A percentile compares a stretch with the other conserved stretches of the same genome.
Evolutionary conservation across 2,113 vertebrate genomes (phyloP).

Genomic region (Periophthalmodon schlosseri): DNA sequence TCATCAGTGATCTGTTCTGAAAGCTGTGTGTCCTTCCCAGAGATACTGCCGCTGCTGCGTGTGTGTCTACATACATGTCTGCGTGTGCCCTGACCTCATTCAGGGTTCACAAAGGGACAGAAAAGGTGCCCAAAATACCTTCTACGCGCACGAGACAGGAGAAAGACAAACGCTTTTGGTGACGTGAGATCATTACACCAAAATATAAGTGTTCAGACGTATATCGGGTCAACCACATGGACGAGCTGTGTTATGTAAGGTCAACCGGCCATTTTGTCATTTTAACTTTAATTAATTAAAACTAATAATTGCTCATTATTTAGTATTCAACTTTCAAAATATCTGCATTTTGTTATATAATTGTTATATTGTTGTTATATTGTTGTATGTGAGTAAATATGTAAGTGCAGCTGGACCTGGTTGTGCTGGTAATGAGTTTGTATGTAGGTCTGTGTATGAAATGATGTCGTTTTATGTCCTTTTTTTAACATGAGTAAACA

Average conservation of each 20-base stretch:
- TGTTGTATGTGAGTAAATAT: not conserved
- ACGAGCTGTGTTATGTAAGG: not conserved
- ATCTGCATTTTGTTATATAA: no score
- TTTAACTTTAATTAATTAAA: no score
- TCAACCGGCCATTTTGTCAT: no score
- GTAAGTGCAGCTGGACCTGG: not conserved
- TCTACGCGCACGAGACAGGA: slow-evolving; percentile 65
- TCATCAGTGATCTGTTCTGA: slow-evolving; percentile 79
- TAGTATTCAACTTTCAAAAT: no score
- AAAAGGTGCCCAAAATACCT: slow-evolving; percentile 73
- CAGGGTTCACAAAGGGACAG: slow-evolving; percentile 65
- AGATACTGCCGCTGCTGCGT: slow-evolving; percentile 53
- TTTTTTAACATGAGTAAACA: not conserved
- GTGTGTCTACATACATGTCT: slow-evolving; percentile 38
- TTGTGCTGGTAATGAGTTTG: not conserved
- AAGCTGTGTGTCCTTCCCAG: slow-evolving; percentile 73
- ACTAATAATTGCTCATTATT: no score
- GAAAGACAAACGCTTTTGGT: slow-evolving; percentile 70
- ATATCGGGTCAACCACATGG: not conserved
- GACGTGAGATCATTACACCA: slow-evolving; percentile 61
- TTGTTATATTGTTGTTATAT: no score
- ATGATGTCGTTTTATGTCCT: not conserved
- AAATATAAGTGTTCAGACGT: slow-evolving; percentile 23
- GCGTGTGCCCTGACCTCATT: slow-evolving; percentile 73
- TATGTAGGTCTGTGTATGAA: not conserved